A percentile compares a stretch with the other conserved stretches of the same genome.
These are phyloP conservation scores for Pterocles orientalis DNA, from an alignment of 2,113 vertebrate species.

Conservation along the genomic window DNA sequence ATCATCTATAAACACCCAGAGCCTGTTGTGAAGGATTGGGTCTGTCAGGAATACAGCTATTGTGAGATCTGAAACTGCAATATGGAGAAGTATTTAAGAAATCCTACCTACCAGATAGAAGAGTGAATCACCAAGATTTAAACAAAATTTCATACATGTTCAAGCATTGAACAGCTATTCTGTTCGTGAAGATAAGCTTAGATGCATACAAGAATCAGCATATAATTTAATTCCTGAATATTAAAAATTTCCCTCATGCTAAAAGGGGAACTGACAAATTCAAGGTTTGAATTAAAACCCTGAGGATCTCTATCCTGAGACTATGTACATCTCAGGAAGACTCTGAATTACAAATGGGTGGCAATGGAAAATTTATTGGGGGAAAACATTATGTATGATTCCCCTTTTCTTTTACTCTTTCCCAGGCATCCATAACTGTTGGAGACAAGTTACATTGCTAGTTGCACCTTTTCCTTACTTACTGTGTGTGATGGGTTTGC, in stretches of 20 bases:
- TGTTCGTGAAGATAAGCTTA: neutral
- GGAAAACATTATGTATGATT: accelerated
- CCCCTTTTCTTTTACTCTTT: neutral
- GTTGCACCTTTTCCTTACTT: neutral
- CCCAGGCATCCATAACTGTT: neutral
- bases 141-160: neutral
- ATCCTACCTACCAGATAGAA: neutral
- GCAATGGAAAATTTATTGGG: neutral
- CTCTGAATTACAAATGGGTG: neutral
- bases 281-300: neutral
- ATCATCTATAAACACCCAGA: neutral
- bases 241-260: neutral
- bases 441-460: neutral
- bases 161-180: neutral
- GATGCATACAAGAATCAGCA: neutral
- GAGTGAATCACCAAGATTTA: neutral
- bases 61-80: neutral
- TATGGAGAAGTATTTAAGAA: neutral
- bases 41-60: neutral
- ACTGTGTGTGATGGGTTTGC: neutral
- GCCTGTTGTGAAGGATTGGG: neutral
- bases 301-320: neutral
- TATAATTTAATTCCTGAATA: neutral
- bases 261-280: neutral
- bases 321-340: neutral